Percentiles rank a stretch among this genome's conserved stretches.
phyloP scores from a whole-genome alignment of 1,140 invertebrate genomes.

The Steinernema khuongi region DNA sequence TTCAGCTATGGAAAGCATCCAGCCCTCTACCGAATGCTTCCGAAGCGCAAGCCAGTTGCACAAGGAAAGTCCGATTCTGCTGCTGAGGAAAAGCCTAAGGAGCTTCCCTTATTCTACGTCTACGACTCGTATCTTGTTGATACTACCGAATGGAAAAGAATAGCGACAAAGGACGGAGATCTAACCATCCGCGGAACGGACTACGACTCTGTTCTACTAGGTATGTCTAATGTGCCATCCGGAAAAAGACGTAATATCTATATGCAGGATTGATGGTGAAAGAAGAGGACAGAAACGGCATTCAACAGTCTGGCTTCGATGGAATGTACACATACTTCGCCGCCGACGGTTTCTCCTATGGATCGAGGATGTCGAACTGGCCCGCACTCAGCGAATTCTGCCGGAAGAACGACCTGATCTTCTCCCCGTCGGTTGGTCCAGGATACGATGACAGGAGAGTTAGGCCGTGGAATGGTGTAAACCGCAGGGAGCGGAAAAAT shows the following conservation, averaged over 20 bases:
- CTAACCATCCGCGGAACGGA: constrained; percentile 59
- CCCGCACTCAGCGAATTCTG: constrained; percentile 57
- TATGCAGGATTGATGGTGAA: constrained; percentile 60
- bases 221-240: constrained; percentile 18
- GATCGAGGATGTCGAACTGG: constrained; percentile 61
- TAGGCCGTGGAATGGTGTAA: constrained; percentile 62
- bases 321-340: constrained; percentile 64
- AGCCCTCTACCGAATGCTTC: constrained; percentile 60
- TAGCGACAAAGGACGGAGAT: constrained; percentile 55
- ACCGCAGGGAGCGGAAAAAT: constrained; percentile 58
- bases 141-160: constrained; percentile 56
- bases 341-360: constrained; percentile 62
- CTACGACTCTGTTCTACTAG: constrained; percentile 62
- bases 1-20: constrained; percentile 61
- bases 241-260: background rate
- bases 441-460: constrained; percentile 63
- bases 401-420: constrained; percentile 57
- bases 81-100: background rate
- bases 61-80: constrained; percentile 32
- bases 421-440: constrained; percentile 63
- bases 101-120: constrained; percentile 62
- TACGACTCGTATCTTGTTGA: constrained; percentile 61
- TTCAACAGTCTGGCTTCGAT: constrained; percentile 61
- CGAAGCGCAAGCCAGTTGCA: background rate
- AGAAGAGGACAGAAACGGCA: constrained; percentile 50